phyloP scores from a whole-genome alignment of 1,140 invertebrate species.

The Eciton burchellii region DNA sequence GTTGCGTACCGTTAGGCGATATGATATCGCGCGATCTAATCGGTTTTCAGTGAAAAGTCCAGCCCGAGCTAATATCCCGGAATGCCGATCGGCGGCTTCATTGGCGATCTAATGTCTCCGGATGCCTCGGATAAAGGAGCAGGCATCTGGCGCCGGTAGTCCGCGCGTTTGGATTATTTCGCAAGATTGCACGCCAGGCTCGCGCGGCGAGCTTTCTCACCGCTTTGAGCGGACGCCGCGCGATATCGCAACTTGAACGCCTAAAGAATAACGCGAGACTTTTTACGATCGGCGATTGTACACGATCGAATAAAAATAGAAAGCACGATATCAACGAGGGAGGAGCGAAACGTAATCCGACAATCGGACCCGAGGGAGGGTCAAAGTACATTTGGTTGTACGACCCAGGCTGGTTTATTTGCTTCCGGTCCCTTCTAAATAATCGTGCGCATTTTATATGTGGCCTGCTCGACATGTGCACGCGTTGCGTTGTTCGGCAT shows the following conservation, averaged over 20 bases:
- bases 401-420: constrained; percentile 56
- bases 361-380: constrained; percentile 40
- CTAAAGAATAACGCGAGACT: background rate
- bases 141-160: background rate
- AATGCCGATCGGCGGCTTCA: background rate
- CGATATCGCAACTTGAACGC: background rate
- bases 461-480: constrained; percentile 39
- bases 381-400: constrained; percentile 62
- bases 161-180: background rate
- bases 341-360: background rate
- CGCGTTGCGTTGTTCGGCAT: constrained; percentile 18
- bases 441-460: constrained; percentile 17
- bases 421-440: constrained; percentile 47
- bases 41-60: constrained; percentile 3
- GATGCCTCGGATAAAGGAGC: background rate
- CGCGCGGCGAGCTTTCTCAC: background rate
- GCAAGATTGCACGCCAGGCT: background rate
- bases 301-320: no score
- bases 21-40: background rate
- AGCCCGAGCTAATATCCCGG: background rate
- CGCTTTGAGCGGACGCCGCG: no score
- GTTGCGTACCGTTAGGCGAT: constrained; percentile 53
- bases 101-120: background rate
- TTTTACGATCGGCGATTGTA: no score
- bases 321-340: background rate